Evolutionary conservation across 2,797 vertebrate genomes (phyloP).

Genomic region (Diplodus sargus): DNA sequence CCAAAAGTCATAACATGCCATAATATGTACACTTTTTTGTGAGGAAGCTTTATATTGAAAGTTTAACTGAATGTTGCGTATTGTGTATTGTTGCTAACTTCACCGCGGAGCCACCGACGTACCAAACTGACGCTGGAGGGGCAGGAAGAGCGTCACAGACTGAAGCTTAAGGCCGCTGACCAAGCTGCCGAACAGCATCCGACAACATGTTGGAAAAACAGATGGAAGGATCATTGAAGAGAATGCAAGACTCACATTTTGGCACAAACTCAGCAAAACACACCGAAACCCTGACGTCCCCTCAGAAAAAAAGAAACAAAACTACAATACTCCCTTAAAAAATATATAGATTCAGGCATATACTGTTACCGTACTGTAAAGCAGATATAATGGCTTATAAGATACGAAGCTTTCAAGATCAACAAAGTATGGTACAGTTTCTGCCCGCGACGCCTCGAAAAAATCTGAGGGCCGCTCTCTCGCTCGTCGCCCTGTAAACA

Average conservation of each 20-base stretch:
- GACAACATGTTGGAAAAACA: background rate
- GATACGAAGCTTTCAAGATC: constrained; percentile 49
- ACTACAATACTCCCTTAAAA: constrained; percentile 53
- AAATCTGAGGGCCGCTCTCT: background rate
- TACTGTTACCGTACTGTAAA: constrained; percentile 50
- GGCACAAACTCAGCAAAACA: constrained; percentile 27
- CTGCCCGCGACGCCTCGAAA: background rate
- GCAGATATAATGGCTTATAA: constrained; percentile 53
- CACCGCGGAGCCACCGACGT: too few species aligned
- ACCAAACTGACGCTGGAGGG: too few species aligned
- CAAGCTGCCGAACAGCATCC: too few species aligned
- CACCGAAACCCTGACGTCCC: constrained; percentile 39
- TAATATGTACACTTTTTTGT: too few species aligned
- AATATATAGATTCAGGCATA: constrained; percentile 62
- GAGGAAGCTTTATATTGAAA: too few species aligned
- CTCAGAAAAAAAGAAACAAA: constrained; percentile 48
- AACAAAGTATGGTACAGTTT: constrained; percentile 30
- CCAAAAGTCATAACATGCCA: too few species aligned
- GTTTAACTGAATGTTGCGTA: too few species aligned
- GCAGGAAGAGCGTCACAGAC: too few species aligned
- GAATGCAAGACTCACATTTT: constrained; percentile 30
- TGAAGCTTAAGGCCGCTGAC: too few species aligned
- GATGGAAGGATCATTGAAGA: constrained; percentile 6
- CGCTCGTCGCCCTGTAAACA: constrained; percentile 42
- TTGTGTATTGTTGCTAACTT: too few species aligned